A percentile compares a stretch with the other conserved stretches of the same genome.
Conservation (phyloP, 2,113 vertebrate species). For the Rhombomys opimus region DNA sequence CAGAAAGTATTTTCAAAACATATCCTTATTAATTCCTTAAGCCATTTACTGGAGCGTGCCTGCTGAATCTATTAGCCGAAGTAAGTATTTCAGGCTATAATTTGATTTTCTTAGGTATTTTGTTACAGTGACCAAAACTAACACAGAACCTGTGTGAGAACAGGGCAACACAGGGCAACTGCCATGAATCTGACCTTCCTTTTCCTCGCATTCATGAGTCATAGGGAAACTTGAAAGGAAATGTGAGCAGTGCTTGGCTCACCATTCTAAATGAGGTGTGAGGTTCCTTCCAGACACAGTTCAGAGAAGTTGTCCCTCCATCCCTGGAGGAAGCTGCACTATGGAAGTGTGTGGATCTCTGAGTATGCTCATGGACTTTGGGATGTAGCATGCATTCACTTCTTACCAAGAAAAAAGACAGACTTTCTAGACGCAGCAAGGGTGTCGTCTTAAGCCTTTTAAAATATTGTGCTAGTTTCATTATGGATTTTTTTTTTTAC, state of each 20-base stretch:
- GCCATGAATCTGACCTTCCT: not conserved
- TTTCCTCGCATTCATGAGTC: not conserved
- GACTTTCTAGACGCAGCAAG: not conserved
- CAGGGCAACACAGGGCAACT: not conserved
- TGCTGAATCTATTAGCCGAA: no score
- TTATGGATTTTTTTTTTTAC: not conserved
- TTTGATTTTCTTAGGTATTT: not conserved
- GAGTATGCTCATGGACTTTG: not conserved
- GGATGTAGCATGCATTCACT: rapidly evolving
- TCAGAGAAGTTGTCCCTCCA: not conserved
- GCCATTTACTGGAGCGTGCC: not conserved
- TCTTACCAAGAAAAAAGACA: not conserved
- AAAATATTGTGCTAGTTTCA: not conserved
- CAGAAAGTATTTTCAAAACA: not conserved
- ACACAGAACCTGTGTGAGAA: not conserved
- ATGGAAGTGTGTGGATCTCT: not conserved
- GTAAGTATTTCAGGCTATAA: not conserved
- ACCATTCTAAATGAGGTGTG: not conserved
- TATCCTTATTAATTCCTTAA: not conserved
- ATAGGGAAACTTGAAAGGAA: not conserved
- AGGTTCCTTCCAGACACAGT: not conserved
- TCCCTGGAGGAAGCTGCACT: not conserved
- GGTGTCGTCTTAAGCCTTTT: not conserved
- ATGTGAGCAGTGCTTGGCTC: not conserved
- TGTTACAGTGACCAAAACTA: not conserved